Percentiles rank a stretch among this genome's conserved stretches.
Conservation (phyloP, 2,797 vertebrate genomes). For the Tangara arthus region DNA sequence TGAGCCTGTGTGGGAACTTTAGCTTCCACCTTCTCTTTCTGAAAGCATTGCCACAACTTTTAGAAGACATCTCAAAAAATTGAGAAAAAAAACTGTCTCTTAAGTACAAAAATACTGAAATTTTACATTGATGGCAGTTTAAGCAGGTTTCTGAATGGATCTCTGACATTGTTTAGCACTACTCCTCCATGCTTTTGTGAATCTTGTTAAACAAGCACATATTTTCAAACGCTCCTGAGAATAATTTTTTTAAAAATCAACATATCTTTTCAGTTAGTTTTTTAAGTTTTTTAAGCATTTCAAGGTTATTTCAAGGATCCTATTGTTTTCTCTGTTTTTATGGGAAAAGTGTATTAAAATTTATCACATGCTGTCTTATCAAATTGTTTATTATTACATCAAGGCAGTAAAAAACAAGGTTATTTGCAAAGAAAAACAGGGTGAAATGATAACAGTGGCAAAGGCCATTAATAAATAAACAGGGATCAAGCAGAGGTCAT, state of each 20-base stretch:
- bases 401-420: not conserved
- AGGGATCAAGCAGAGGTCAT: not conserved
- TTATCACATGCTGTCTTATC: not conserved
- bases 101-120: not conserved
- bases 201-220: not conserved
- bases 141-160: not conserved
- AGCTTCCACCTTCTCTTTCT: not conserved
- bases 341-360: not conserved
- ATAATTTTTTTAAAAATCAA: not conserved
- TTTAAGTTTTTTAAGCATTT: not conserved
- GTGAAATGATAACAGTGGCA: not conserved
- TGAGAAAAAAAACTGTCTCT: not conserved
- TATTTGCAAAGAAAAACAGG: conserved; percentile 3
- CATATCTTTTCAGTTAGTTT: not conserved
- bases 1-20: not conserved
- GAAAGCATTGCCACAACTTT: not conserved
- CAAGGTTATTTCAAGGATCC: not conserved
- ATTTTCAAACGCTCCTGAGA: not conserved
- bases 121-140: not conserved
- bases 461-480: not conserved
- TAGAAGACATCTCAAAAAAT: not conserved
- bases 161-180: not conserved
- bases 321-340: not conserved
- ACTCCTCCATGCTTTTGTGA: not conserved
- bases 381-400: not conserved